phyloP scores from a whole-genome alignment of 2,888 invertebrate genomes.

The Gnatocerus cornutus region DNA sequence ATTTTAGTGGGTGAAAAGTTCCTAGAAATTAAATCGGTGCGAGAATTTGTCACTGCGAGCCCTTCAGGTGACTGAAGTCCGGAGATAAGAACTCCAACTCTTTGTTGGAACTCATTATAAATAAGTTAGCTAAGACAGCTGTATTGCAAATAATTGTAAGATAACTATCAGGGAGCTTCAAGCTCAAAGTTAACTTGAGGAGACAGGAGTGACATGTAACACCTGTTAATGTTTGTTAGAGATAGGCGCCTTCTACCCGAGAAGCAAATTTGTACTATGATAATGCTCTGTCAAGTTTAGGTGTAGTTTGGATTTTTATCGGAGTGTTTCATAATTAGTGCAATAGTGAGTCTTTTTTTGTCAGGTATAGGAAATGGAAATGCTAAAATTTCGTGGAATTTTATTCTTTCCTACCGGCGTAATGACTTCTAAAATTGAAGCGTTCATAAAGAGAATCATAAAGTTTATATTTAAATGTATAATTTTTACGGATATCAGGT shows the following conservation, averaged over 20 bases:
- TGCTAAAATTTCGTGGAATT: too few species aligned
- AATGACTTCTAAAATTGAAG: too few species aligned
- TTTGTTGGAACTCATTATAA: slow-evolving; percentile 51
- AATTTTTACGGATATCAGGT: too few species aligned
- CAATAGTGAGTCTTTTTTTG: too few species aligned
- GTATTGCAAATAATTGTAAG: slow-evolving; percentile 55
- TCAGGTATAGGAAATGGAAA: too few species aligned
- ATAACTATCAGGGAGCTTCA: slow-evolving; percentile 46
- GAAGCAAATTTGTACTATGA: slow-evolving; percentile 29
- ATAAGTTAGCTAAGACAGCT: slow-evolving; percentile 54
- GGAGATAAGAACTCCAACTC: slow-evolving; percentile 37
- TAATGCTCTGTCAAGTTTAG: slow-evolving; percentile 6
- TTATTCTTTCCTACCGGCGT: too few species aligned
- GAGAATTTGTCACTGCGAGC: slow-evolving; percentile 18
- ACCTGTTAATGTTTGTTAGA: slow-evolving; percentile 51
- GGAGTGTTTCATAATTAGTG: too few species aligned
- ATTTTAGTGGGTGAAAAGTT: slow-evolving; percentile 49
- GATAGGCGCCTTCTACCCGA: slow-evolving; percentile 41
- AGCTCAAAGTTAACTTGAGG: slow-evolving; percentile 45
- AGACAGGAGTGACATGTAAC: slow-evolving; percentile 48
- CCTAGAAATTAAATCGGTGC: slow-evolving; percentile 34
- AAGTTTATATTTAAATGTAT: too few species aligned
- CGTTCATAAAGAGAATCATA: too few species aligned
- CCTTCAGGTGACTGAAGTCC: slow-evolving; percentile 36
- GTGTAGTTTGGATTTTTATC: too few species aligned